Base-by-base conservation (phyloP, 1,140 invertebrate genomes). In the Penaeus japonicus region DNA sequence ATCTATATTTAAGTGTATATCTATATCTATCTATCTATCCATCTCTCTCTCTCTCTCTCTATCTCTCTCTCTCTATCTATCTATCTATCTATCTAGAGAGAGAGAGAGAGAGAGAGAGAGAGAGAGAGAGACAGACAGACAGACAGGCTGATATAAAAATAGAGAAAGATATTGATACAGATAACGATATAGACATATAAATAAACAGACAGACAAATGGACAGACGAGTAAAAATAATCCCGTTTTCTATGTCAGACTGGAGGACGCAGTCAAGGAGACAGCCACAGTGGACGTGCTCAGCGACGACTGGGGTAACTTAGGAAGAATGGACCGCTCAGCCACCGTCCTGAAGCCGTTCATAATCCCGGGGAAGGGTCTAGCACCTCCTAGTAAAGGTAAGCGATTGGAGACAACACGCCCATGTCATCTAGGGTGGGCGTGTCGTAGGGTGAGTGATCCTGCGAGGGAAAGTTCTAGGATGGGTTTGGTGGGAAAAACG, bases 251-350 rank as follows among this genome's bases (percentile, higher is more conserved):
- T 65, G 24, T 2, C 79, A 89, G 89, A 57, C 20, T 89, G 20
- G 84, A 86, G 62, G 80, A 27, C n/a, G 84, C 53, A 15, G 89
- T 89, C 47, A 27, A 86, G 81, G 89, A 89, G 53, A 89, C 84
- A 3, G 73, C 78, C 1, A 65, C 89, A 1, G 89, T 89, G 24
- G 89, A 89, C 24, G 84, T 89, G 15, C 62, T 89, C 17, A 87
- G 79, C 30, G 89, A 89, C 79, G 89, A 89, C 53, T 89, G 89
- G 89, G 89, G 89, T 18, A 79, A 87, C 17, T 57, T 89, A 47
- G 89, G 85, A 1, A 30, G 73, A 18, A 54, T 86, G 47, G 77
- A 82, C 53, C 89, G 79, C 53, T 85, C 84, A 27, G 79, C 79
- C 53, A 79, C 84, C 18, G 59, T 85, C 1, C 84, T 89, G 47